Conservation (phyloP, 2,113 vertebrate species). For the Mionectes macconnelli region DNA sequence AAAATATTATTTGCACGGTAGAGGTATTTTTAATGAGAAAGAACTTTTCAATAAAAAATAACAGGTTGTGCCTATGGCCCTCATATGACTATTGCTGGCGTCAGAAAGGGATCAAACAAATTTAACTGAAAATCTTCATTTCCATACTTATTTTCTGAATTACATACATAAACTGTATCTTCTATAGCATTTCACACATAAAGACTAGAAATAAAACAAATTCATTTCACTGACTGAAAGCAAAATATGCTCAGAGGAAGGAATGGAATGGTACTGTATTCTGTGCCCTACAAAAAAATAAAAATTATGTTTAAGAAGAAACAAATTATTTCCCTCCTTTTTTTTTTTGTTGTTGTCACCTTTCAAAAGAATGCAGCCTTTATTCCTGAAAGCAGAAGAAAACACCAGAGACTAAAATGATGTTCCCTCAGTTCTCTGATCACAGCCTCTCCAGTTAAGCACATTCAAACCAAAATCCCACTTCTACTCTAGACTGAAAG, state of each 20-base stretch:
- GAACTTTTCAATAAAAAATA: background rate
- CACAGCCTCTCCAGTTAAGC: background rate
- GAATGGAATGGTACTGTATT: accelerated
- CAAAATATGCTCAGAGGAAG: background rate
- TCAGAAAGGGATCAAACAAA: background rate
- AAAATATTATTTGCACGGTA: background rate
- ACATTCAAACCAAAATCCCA: background rate
- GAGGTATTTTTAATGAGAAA: background rate
- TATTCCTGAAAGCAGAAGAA: background rate
- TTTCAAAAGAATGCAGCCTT: background rate
- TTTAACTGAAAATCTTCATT: background rate
- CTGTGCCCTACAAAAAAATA: background rate
- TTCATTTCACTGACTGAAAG: background rate
- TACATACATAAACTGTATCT: background rate
- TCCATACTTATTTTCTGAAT: background rate
- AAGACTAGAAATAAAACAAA: background rate
- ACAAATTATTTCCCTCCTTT: background rate
- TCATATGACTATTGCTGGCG: background rate
- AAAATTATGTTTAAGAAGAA: background rate
- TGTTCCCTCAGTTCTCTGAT: background rate
- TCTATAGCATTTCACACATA: background rate
- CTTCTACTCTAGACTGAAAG: background rate
- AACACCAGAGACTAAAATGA: background rate
- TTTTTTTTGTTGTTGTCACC: background rate
- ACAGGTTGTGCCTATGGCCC: background rate